Evolutionary conservation across 2,888 invertebrate species (phyloP), one percentile per base, ranked within the genome.

Genomic region (Syrphus vitripennis): DNA sequence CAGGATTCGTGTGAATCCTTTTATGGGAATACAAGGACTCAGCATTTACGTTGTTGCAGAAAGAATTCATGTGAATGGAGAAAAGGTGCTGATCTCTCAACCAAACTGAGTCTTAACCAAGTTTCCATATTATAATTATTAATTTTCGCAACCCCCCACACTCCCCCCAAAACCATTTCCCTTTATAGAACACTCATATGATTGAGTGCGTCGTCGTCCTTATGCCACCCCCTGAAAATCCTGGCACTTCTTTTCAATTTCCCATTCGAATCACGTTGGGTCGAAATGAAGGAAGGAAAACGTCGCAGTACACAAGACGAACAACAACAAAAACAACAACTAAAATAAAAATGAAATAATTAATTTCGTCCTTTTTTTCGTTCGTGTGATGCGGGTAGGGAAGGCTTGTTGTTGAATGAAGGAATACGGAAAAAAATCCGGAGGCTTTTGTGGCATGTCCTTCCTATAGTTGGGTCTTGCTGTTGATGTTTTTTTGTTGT

Each of bases 51-150:
- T 80, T 76, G 84, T 77, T 45, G 50, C 84, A 67, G 53, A 65
- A 82, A 82, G 74, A 82, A 82, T 86, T 78, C 82, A 81, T 86
- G 86, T 82, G 86, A 86, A 86, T 86, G 86, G 86, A 86, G 86
- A 86, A 86, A 86, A 86, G 86, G 86, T 86, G 86, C 81, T 77
- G 57, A 81, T 71, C 74, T 71, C 74, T 12, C 55, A 50, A 65
- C 29, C 16, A 42, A 48, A 48, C 45, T 10, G 19, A 16, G 26
- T 74, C 71, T 82, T 83, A 55, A 57, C 70, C 34, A 80, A 65
- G 31, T 65, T 76, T 24, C 4, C 55, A 70, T 55, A 70, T 57
- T 42, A 42, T 75, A 53, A 34, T 74, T 82, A 71, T 69, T 84
- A 59, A 76, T 84, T 71, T 53, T 16, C 57, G 26, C 31, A n/a